Evolutionary conservation across 1,140 invertebrate species (phyloP), one percentile per base, ranked within the genome.

Genomic region (Neodiprion lecontei): DNA sequence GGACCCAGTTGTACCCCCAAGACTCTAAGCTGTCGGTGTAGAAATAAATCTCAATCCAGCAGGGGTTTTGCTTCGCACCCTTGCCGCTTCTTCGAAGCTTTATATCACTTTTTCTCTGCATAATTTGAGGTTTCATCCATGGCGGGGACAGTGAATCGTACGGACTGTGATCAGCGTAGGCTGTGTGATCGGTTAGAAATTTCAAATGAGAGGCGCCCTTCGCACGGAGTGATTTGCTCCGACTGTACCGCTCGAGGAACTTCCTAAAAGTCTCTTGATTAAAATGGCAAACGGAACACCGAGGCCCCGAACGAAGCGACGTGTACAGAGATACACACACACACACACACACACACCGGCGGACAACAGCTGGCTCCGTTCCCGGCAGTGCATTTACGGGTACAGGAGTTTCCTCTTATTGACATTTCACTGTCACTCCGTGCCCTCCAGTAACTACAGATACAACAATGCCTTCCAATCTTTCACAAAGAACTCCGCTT

Each of bases 321-420:
- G 28, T 40, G 28, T 40, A 40, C 28, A 5, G 28, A 3, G 67
- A 17, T 11, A 23, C 5, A 69, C 17, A 69, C 21, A 21, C 14
- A 69, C 79, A 28, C 28, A 40, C 28, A 40, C 28, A 40, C 5
- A 40, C n/a, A 61, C n/a, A 61, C 79, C 80, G 76, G 78, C 76
- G 79, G 78, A 82, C 87, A 88, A 88, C 87, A 88, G 87, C 87
- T 88, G 87, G 86, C 88, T 88, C 83, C 75, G 85, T 88, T 88
- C 87, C 87, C 87, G 84, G 82, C 82, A 88, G 87, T 86, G 81
- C 87, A 88, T 88, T 88, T 88, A 84, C 82, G 79, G 85, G 53
- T 84, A 88, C 86, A 88, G 85, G 86, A 86, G 79, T 87, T 84
- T 86, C 81, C 86, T 87, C 85, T 88, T 87, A 87, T 88, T 87